These are phyloP conservation scores for Eulemur rufifrons DNA, from an alignment of 2,113 vertebrate genomes.

Conservation along the genomic window DNA sequence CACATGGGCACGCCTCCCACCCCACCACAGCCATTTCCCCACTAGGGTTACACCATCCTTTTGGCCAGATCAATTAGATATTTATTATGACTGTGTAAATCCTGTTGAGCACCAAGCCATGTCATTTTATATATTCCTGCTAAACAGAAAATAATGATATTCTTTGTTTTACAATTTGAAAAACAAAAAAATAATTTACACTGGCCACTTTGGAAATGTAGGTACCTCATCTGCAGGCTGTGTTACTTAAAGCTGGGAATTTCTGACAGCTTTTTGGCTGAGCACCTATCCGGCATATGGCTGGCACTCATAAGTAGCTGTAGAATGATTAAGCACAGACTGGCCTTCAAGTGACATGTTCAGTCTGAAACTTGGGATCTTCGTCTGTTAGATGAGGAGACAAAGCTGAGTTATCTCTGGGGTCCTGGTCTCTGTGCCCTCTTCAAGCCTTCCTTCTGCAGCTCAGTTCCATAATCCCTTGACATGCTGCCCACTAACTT, in stretches of 20 bases:
- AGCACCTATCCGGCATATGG: background rate
- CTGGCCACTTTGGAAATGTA: background rate
- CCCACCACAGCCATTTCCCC: background rate
- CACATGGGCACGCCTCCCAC: background rate
- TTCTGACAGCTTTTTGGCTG: constrained; percentile 19
- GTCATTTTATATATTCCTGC: background rate
- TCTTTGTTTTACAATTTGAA: constrained; percentile 18
- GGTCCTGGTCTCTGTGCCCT: background rate
- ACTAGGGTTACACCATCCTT: background rate
- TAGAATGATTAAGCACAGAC: constrained; percentile 15
- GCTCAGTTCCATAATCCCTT: background rate
- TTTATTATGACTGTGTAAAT: constrained; percentile 26
- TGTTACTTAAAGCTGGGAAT: constrained; percentile 14
- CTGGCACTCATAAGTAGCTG: background rate
- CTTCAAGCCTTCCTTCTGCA: background rate
- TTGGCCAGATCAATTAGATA: background rate
- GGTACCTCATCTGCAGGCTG: background rate
- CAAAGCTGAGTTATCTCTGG: background rate
- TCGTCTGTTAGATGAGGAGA: background rate
- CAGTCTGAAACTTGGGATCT: background rate
- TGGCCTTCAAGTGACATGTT: background rate
- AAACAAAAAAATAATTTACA: background rate
- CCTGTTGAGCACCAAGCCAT: background rate
- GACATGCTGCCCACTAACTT: background rate
- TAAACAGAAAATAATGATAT: background rate